phyloP scores from a whole-genome alignment of 2,888 invertebrate species.

The Netelia fuscicornis region DNA sequence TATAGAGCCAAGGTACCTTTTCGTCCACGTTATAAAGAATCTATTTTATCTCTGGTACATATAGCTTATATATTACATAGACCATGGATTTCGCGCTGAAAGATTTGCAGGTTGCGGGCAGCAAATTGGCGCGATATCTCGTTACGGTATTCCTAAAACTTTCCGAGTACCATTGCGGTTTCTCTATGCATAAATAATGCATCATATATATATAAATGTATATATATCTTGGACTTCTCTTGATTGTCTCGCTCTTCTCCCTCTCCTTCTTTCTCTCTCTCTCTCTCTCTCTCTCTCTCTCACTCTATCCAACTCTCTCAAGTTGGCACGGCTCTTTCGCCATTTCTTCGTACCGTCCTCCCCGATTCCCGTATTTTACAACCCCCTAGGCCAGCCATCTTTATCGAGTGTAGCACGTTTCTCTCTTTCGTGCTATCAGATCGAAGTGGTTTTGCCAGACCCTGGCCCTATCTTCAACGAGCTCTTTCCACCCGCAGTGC shows the following conservation, averaged over 20 bases:
- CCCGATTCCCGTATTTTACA: conserved; percentile 41
- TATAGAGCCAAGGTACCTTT: neutral
- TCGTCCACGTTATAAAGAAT: no score
- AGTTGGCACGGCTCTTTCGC: neutral
- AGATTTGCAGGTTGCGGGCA: conserved; percentile 25
- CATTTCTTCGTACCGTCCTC: conserved; percentile 39
- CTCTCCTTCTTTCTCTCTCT: no score
- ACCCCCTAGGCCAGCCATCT: conserved; percentile 51
- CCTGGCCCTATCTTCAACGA: conserved; percentile 48
- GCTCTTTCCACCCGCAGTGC: conserved; percentile 52
- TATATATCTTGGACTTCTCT: neutral
- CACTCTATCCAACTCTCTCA: neutral
- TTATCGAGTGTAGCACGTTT: conserved; percentile 39
- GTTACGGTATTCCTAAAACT: conserved; percentile 46
- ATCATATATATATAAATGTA: neutral
- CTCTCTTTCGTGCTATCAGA: conserved; percentile 46
- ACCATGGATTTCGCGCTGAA: conserved; percentile 8
- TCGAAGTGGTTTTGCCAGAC: conserved; percentile 45
- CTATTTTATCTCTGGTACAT: neutral
- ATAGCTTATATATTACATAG: conserved; percentile 5
- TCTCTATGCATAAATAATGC: conserved; percentile 3
- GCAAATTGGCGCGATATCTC: conserved; percentile 53
- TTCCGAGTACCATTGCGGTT: conserved; percentile 15
- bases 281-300: no score
- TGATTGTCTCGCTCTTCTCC: neutral